These are phyloP conservation scores for Agonopterix heracliana DNA, from an alignment of 2,888 invertebrate species.

Conservation along the genomic window DNA sequence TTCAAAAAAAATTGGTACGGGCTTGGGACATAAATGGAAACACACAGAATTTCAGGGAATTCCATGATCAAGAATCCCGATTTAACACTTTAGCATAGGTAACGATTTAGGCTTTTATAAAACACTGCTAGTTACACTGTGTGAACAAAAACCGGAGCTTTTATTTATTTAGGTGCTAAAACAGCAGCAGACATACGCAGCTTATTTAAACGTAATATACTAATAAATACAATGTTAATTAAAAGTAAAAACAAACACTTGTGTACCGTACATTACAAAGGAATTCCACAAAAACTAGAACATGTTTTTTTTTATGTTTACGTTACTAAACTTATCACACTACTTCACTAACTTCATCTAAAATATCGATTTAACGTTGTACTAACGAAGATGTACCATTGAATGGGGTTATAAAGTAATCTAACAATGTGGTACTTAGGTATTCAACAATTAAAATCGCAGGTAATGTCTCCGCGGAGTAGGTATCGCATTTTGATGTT, in stretches of 20 bases:
- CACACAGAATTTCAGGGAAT: constrained; percentile 41
- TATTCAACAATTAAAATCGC: no score
- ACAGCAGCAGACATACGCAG: constrained; percentile 15
- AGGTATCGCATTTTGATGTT: no score
- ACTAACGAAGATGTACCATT: constrained; percentile 40
- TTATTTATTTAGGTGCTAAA: not conserved
- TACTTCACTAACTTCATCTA: constrained; percentile 14
- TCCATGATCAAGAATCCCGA: constrained; percentile 24
- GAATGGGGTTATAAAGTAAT: not conserved
- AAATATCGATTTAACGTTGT: constrained; percentile 33
- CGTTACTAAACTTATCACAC: constrained; percentile 14
- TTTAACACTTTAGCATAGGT: not conserved
- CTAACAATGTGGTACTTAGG: no score
- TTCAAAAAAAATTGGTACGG: not conserved
- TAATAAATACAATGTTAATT: constrained; percentile 9
- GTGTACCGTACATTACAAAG: constrained; percentile 7
- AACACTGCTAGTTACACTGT: not conserved
- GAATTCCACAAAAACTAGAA: constrained; percentile 4
- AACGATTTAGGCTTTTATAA: not conserved
- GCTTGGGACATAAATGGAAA: not conserved
- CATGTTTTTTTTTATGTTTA: not conserved
- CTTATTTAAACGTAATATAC: constrained; percentile 6
- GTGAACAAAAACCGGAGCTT: not conserved
- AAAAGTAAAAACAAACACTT: constrained; percentile 10
- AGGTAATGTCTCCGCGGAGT: no score